A percentile compares a stretch with the other conserved stretches of the same genome.
phyloP scores from a whole-genome alignment of 1,140 invertebrate genomes.

The Lasioglossum baleicum region DNA sequence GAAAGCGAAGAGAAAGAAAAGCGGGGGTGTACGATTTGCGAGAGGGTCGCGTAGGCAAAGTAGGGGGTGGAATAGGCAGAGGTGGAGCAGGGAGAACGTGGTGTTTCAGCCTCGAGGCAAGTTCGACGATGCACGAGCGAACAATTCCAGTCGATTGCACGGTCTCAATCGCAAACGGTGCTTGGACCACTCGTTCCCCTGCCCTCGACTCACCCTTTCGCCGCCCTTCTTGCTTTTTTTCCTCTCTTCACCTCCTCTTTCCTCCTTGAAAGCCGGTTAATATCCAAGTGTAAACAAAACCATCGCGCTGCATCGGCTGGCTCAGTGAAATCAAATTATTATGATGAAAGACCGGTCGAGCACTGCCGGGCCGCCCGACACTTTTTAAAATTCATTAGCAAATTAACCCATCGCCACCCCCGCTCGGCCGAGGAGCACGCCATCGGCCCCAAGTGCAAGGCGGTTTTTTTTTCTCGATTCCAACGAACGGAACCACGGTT shows the following conservation, averaged over 20 bases:
- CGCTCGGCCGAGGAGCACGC: neutral
- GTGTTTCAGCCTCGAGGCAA: conserved; percentile 6
- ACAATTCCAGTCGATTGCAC: conserved; percentile 49
- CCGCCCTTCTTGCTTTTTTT: neutral
- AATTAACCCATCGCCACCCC: conserved; percentile 50
- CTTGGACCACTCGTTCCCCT: conserved; percentile 8
- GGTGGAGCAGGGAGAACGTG: too few relatives aligned
- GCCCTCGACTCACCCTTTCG: conserved; percentile 11
- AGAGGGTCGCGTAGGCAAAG: neutral
- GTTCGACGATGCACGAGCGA: conserved; percentile 21
- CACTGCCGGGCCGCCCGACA: conserved; percentile 13
- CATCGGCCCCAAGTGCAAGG: neutral
- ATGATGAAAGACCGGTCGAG: conserved; percentile 50
- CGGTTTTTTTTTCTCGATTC: neutral
- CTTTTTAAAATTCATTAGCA: conserved; percentile 69
- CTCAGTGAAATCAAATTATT: conserved; percentile 62
- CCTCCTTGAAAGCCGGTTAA: conserved; percentile 17
- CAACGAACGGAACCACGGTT: neutral
- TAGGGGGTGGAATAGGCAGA: neutral
- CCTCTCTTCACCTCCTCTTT: neutral
- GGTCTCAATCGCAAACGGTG: conserved; percentile 29
- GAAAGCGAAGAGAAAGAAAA: neutral
- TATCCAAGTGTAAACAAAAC: conserved; percentile 57
- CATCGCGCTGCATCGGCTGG: conserved; percentile 13
- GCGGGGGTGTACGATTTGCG: neutral